Evolutionary conservation across 2,888 invertebrate genomes (phyloP).

Genomic region (Fragum fragum): DNA sequence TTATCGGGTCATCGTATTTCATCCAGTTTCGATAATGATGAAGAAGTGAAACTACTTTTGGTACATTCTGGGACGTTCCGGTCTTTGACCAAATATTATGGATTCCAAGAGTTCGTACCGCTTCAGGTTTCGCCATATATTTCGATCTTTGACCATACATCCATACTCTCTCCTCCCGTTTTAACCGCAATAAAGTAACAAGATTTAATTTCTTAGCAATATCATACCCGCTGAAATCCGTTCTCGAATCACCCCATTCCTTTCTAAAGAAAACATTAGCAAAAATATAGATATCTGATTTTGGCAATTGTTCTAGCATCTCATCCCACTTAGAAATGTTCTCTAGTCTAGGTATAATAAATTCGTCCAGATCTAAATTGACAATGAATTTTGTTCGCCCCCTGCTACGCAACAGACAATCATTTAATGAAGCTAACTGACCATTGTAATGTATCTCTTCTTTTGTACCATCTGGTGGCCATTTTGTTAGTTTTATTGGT

Average conservation of each 20-base stretch:
- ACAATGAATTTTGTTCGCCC: conserved; percentile 77
- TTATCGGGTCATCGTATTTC: conserved; percentile 53
- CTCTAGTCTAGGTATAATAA: conserved; percentile 79
- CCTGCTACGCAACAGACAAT: conserved; percentile 83
- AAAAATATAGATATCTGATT: conserved; percentile 61
- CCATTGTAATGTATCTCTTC: conserved; percentile 84
- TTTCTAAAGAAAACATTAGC: conserved; percentile 76
- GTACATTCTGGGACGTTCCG: conserved; percentile 32
- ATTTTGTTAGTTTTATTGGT: conserved; percentile 73
- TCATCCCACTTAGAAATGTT: conserved; percentile 65
- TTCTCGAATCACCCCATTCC: conserved; percentile 65
- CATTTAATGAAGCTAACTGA: conserved; percentile 83
- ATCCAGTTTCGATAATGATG: conserved; percentile 80
- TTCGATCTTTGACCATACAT: conserved; percentile 69
- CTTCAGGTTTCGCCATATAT: conserved; percentile 71
- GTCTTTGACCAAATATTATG: conserved; percentile 72
- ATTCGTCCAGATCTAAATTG: conserved; percentile 84
- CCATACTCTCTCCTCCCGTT: conserved; percentile 69
- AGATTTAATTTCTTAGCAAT: conserved; percentile 67
- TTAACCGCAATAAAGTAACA: conserved; percentile 70
- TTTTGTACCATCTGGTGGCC: conserved; percentile 39
- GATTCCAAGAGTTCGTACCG: conserved; percentile 71
- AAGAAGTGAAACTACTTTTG: conserved; percentile 57
- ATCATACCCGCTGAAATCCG: neutral
- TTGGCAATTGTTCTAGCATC: conserved; percentile 7